phyloP scores from a whole-genome alignment of 1,140 invertebrate genomes.

The Matsumurasca onukii region DNA sequence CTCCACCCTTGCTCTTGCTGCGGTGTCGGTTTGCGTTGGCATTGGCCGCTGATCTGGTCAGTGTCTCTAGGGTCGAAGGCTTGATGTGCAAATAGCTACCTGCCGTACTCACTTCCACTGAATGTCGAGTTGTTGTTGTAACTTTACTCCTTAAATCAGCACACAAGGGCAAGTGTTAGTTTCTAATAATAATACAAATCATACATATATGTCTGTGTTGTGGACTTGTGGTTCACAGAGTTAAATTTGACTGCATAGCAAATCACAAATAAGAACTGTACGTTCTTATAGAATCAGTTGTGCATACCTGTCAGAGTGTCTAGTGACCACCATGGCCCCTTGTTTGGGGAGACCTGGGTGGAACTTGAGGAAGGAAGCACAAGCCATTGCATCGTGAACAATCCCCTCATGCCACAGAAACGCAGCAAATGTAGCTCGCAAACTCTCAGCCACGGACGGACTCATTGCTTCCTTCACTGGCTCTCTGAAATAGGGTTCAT shows the following conservation, averaged over 20 bases:
- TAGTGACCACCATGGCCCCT: conserved; percentile 71
- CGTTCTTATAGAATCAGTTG: too few species aligned
- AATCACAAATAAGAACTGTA: too few species aligned
- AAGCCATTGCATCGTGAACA: conserved; percentile 96
- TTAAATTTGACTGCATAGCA: too few species aligned
- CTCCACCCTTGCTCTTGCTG: conserved; percentile 48
- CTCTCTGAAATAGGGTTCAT: conserved; percentile 43
- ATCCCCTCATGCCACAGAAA: conserved; percentile 97
- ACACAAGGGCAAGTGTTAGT: not conserved
- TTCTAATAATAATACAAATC: too few species aligned
- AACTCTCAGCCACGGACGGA: conserved; percentile 89
- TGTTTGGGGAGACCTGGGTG: conserved; percentile 85
- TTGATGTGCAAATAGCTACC: conserved; percentile 76
- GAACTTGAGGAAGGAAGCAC: conserved; percentile 94
- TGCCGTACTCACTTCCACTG: conserved; percentile 43
- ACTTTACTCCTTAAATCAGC: too few species aligned
- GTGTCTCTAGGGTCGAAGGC: conserved; percentile 70
- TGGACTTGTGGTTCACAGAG: too few species aligned
- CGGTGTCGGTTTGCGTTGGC: conserved; percentile 66
- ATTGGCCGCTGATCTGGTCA: conserved; percentile 72
- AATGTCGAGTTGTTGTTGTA: conserved; percentile 39
- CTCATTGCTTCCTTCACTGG: conserved; percentile 81
- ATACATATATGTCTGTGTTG: too few species aligned
- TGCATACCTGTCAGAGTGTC: conserved; percentile 50
- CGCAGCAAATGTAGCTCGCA: conserved; percentile 92